A percentile compares a stretch with the other conserved stretches of the same genome.
Conservation (phyloP, 2,113 vertebrate genomes). For the Speoplatyrhinus poulsoni region DNA sequence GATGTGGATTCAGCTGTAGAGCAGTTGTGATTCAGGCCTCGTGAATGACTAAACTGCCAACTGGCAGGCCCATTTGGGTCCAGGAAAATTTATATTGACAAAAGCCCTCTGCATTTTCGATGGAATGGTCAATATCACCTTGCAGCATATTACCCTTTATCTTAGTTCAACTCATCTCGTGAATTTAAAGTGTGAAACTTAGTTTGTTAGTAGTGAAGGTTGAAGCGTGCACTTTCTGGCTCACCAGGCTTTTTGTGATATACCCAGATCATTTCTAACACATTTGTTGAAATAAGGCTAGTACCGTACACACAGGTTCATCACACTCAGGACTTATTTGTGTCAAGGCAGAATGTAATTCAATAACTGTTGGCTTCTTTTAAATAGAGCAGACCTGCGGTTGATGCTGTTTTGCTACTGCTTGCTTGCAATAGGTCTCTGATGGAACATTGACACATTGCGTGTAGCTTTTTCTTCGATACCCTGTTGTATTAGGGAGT, state of each 20-base stretch:
- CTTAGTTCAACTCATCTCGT: slow-evolving; percentile 79
- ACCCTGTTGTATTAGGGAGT: slow-evolving; percentile 17
- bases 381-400: slow-evolving; percentile 25
- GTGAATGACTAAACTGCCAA: slow-evolving; percentile 78
- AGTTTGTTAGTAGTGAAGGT: slow-evolving; percentile 32
- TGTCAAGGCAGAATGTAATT: slow-evolving; percentile 37
- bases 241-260: slow-evolving; percentile 55
- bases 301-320: slow-evolving; percentile 49
- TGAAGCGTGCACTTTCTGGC: slow-evolving; percentile 45
- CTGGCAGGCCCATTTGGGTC: slow-evolving; percentile 77
- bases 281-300: slow-evolving; percentile 59
- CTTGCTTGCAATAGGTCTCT: slow-evolving; percentile 28
- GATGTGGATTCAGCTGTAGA: slow-evolving; percentile 71
- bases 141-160: slow-evolving; percentile 80
- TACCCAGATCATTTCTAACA: slow-evolving; percentile 60
- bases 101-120: slow-evolving; percentile 77
- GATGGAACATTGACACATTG: slow-evolving; percentile 12
- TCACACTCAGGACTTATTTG: slow-evolving; percentile 53
- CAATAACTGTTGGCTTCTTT: slow-evolving; percentile 1
- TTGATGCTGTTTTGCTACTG: slow-evolving; percentile 19
- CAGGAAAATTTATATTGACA: slow-evolving; percentile 84
- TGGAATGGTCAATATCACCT: slow-evolving; percentile 81
- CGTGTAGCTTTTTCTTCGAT: slow-evolving; percentile 29
- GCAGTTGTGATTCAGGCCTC: slow-evolving; percentile 69
- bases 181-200: slow-evolving; percentile 68